Base-by-base conservation (phyloP, 2,113 vertebrate genomes). In the Catharus fuscescens region DNA sequence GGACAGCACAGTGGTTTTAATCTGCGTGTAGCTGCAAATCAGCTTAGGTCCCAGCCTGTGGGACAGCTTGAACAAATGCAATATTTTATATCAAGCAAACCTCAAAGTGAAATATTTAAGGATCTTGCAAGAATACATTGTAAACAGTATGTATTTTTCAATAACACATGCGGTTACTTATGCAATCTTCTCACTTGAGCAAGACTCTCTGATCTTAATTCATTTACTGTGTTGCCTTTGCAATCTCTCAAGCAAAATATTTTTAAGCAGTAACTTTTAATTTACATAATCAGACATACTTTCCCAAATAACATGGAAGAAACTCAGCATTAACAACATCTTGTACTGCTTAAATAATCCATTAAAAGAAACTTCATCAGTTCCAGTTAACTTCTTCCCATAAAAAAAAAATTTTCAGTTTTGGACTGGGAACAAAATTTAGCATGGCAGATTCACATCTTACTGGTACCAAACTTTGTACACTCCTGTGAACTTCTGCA, bases 211-310 rank as follows among this genome's bases (percentile, higher is more conserved):
- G 88, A 97, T 95, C 85, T 93, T 97, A 97, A 97, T 97, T 95
- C 96, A 92, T 97, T 98, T 94, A 80, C 86, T 95, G 77, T 89
- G 69, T 84, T 96, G 93, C 95, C 95, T 95, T 94, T 96, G 82
- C 93, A 95, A 95, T 91, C 71, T 86, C 92, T 77, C 88, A 89
- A 96, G 88, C 78, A 96, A 97, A 96, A 96, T 93, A 97, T 97
- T 95, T 95, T 92, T 94, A 93, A 96, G 96, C 91, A 96, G 95
- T 48, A 90, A 88, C 85, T 97, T 98, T 97, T 94, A 97, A 97
- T 97, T 97, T 98, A 93, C 94, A 97, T 98, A 95, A 95, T 94
- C 90, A 95, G 94, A 93, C 96, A 97, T 97, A 94, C 92, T 96
- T 94, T 96, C 82, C 90, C 74, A 93, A 93, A 96, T 91, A 97